Conservation (phyloP, 2,113 vertebrate species). For the Dasypus novemcinctus region DNA sequence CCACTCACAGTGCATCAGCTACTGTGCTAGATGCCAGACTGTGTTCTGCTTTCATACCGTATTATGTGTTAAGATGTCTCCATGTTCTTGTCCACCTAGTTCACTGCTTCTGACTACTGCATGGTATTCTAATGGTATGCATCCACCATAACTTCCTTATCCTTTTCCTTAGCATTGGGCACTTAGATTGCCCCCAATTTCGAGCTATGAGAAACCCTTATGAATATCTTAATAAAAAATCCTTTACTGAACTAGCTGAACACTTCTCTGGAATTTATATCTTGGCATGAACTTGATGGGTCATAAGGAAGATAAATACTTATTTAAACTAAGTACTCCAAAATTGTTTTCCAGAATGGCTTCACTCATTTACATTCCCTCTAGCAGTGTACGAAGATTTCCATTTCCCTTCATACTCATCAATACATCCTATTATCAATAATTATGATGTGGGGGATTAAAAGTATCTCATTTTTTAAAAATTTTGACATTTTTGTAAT, state of each 20-base stretch:
- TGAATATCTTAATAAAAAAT: neutral
- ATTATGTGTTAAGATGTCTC: neutral
- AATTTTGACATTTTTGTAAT: neutral
- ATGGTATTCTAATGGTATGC: neutral
- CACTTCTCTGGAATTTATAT: neutral
- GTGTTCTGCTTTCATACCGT: neutral
- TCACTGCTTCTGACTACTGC: neutral
- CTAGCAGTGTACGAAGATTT: neutral
- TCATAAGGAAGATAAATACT: neutral
- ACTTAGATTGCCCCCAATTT: neutral
- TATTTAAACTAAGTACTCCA: neutral
- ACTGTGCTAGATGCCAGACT: neutral
- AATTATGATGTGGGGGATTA: neutral
- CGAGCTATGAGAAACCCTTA: neutral
- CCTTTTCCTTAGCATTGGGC: neutral
- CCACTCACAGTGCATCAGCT: neutral
- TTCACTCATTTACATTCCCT: neutral
- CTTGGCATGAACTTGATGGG: constrained; percentile 1
- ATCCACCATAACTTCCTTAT: neutral
- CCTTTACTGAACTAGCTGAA: neutral
- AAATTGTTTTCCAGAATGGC: neutral
- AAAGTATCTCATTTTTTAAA: neutral
- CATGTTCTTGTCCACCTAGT: neutral
- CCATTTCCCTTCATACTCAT: neutral
- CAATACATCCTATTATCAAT: neutral